Base-by-base conservation (phyloP, 2,113 vertebrate species). In the Camelus bactrianus region DNA sequence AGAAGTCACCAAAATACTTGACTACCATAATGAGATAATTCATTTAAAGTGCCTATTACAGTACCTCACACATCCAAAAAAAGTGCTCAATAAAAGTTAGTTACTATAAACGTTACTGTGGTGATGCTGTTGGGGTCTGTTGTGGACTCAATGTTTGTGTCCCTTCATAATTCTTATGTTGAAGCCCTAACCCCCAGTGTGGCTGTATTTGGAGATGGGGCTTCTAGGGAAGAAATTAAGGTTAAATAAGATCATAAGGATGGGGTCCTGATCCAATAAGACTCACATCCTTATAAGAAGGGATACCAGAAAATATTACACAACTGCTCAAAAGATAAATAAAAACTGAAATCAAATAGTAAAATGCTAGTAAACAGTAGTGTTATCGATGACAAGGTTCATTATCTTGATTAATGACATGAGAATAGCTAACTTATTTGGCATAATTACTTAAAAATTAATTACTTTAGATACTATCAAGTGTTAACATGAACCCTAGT, bases 401-500 rank as follows among this genome's bases (percentile, higher is more conserved):
- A 62, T 94, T 92, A 80, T 76, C 26, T 90, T 96, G 80, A 89
- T 26, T 89, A 96, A 97, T 89, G 82, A 81, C 42, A 93, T 42
- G 32, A 95, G n/a, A 97, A 96, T 3, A 75, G 69, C 60, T 96
- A 97, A 65, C n/a, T 97, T 93, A 93, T 97, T 77, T 97, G 80
- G 32, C 35, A 92, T 93, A 95, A 96, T 95, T 94, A 81, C 69
- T 93, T 95, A 86, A 97, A 97, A 96, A 72, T 85, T 87, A 92
- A 95, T 96, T 94, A 91, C 24, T 19, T 81, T 24, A 89, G 52
- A 67, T 95, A 87, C 10, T 65, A 95, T 94, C 76, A 95, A 90
- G 50, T 95, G 46, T 73, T 90, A 97, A 87, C 76, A 95, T 92
- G 35, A 86, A 97, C 20, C 81, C 30, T 81, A 92, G 32, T 83